Base-by-base conservation (phyloP, 2,797 vertebrate genomes). In the Cyprinella venusta region DNA sequence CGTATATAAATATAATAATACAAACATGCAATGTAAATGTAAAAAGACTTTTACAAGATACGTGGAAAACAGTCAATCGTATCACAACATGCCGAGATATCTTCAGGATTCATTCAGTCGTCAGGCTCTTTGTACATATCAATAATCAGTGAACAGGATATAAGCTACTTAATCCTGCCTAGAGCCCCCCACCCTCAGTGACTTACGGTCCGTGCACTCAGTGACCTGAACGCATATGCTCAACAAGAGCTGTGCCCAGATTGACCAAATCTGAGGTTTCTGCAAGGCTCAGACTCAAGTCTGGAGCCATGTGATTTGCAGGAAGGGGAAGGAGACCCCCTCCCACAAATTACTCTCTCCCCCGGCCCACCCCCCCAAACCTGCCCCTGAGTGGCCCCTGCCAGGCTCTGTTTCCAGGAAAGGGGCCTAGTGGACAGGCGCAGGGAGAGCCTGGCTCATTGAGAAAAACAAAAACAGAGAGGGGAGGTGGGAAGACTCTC, bases 381-480 rank as follows among this genome's bases (percentile, higher is more conserved):
- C 91, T 93, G 91, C 93, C 94, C 93, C 93, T 88, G 90, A 92
- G 91, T 94, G 92, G 94, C 94, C 94, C 92, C 93, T 88, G 89
- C 93, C 88, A 85, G 91, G 91, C 93, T 91, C 81, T 89, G 90
- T 93, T 95, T 95, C 94, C 94, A 95, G 95, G 93, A 95, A 95
- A 94, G 94, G 92, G 93, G 94, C 94, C 94, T 94, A 87, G 90
- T 91, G 92, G 93, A 91, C 93, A 91, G 93, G 92, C 95, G 90
- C 91, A 89, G 94, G 88, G 86, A 93, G 91, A 93, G 93, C 92
- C 92, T 93, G 92, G 93, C 94, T 94, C 95, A 95, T 95, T 95
- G 93, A 95, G 93, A 95, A 95, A 95, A 95, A 95, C 93, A 95
- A 94, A 94, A 95, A 94, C 93, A 95, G 90, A 90, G 90, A 93